Evolutionary conservation across 2,888 invertebrate genomes (phyloP).

Genomic region (Kuschelorhynchus macadamiae): DNA sequence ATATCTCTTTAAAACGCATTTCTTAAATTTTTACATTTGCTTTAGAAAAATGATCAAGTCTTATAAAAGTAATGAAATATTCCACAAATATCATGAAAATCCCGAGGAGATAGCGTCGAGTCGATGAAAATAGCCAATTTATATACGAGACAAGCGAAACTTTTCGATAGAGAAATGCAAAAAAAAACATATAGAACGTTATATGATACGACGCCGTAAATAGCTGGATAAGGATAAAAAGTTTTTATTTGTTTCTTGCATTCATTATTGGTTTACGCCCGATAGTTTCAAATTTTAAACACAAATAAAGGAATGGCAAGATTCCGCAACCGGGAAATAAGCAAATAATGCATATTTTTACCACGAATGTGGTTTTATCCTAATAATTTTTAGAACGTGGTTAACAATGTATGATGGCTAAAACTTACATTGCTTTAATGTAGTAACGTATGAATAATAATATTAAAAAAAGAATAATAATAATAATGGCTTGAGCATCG

Average conservation of each 20-base stretch:
- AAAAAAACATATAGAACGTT: slow-evolving; percentile 3
- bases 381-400: too few species aligned
- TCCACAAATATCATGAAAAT: slow-evolving; percentile 34
- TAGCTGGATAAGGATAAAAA: slow-evolving; percentile 4
- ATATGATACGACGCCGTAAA: slow-evolving; percentile 17
- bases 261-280: not conserved
- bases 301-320: too few species aligned
- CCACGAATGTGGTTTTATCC: too few species aligned
- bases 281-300: not conserved
- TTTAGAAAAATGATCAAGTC: slow-evolving; percentile 22
- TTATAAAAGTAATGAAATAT: slow-evolving; percentile 42
- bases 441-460: too few species aligned
- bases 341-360: too few species aligned
- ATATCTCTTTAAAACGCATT: too few species aligned
- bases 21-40: too few species aligned
- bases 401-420: too few species aligned
- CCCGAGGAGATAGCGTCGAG: slow-evolving; percentile 27
- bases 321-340: too few species aligned
- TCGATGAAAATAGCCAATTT: slow-evolving; percentile 44
- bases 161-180: slow-evolving; percentile 25
- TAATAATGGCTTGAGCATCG: too few species aligned
- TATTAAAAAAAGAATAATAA: too few species aligned
- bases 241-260: slow-evolving; percentile 6
- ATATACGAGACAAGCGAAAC: slow-evolving; percentile 40
- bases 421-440: too few species aligned